Evolutionary conservation across 2,888 invertebrate species (phyloP), one percentile per base, ranked within the genome.

Genomic region (Pseudococcus longispinus): DNA sequence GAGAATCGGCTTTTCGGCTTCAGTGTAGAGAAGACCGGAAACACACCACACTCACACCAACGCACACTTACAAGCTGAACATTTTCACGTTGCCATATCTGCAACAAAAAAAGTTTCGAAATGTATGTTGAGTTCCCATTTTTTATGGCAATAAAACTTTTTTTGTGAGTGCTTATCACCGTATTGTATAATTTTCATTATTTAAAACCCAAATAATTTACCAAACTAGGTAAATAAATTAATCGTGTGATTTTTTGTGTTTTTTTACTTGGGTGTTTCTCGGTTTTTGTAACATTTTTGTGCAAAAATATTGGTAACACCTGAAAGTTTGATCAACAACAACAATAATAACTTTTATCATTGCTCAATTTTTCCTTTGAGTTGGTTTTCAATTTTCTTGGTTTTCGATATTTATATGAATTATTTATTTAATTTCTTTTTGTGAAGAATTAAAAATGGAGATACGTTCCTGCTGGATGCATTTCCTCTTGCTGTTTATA

Each of bases 401-500:
- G 9, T 46, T 15, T 46, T 46, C 15, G 15, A 46, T 51, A 60
- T 74, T 18, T 32, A 74, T 18, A 18, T 32, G 8, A 9, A 9
- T 74, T 13, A n/a, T n/a, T n/a, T 32, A 74, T 74, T 29, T 74
- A 6, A 32, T n/a, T 26, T 2, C 11, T 1, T 11, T 70, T 74
- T 32, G 74, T n/a, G 8, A 42, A 20, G 6, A 11, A 2, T 23
- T 23, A 15, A 84, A 55, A 55, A 87, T 87, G 87, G 87, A 80
- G 37, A 42, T 87, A n/a, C 44, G 83, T 60, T 82, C 80, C 20
- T 83, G 65, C 20, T 89, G 89, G 88, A 87, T 89, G 20, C 89
- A 89, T 55, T 70, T 89, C n/a, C 82, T 88, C 32, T 87, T 90
- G 82, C 88, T 90, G 32, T 65, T 89, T 20, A 23, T 89, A 23